Conservation (phyloP, 2,888 invertebrate genomes). For the Clunio marinus region DNA sequence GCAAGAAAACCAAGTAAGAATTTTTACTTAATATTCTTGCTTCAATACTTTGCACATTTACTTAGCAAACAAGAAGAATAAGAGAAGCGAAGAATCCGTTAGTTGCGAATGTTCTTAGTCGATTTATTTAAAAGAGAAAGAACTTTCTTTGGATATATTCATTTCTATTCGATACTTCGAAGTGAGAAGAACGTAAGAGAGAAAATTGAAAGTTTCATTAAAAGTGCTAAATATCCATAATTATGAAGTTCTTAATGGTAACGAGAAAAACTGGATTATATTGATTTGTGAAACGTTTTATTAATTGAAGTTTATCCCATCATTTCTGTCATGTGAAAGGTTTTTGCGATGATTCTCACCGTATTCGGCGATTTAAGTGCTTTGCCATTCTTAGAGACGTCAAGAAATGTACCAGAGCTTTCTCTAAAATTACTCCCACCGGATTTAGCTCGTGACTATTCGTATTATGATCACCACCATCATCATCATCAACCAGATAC, state of each 20-base stretch:
- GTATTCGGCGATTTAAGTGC: not conserved
- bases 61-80: not conserved
- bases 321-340: too few species aligned
- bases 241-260: not conserved
- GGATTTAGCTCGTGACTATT: not conserved
- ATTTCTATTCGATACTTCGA: slow-evolving; percentile 14
- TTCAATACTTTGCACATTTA: too few species aligned
- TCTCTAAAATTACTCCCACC: slow-evolving; percentile 2
- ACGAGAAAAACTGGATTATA: too few species aligned
- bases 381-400: not conserved
- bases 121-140: slow-evolving; percentile 31
- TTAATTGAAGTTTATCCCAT: too few species aligned
- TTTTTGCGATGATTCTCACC: too few species aligned
- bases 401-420: not conserved
- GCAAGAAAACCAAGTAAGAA: too few species aligned
- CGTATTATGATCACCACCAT: slow-evolving; percentile 13
- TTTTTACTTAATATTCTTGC: too few species aligned
- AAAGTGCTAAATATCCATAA: not conserved
- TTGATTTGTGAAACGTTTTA: too few species aligned
- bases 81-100: not conserved
- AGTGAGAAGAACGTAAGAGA: slow-evolving; percentile 14
- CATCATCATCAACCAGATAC: not conserved
- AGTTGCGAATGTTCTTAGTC: not conserved
- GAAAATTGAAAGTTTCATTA: too few species aligned
- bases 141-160: slow-evolving; percentile 29